Evolutionary conservation across 1,140 invertebrate genomes (phyloP).

Genomic region (Euglossa dilemma): DNA sequence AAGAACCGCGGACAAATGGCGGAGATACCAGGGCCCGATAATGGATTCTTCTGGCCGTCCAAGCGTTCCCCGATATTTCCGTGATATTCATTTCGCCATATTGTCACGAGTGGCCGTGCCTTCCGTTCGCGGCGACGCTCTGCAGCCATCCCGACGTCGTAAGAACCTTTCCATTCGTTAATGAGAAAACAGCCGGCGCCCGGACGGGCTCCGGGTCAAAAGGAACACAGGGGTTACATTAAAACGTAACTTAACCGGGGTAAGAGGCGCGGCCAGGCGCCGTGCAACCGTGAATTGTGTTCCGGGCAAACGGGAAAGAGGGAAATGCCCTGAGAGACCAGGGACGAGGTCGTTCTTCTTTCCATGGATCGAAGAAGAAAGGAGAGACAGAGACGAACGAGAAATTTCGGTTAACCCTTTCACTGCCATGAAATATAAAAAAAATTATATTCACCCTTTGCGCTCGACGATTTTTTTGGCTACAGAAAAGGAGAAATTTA

Average conservation of each 20-base stretch:
- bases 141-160: not conserved
- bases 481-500: too few relatives aligned
- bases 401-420: too few relatives aligned
- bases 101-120: constrained; percentile 13
- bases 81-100: constrained; percentile 42
- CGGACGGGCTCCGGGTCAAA: constrained; percentile 3
- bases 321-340: not conserved
- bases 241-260: constrained; percentile 33
- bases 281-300: constrained; percentile 6
- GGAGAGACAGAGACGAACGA: too few relatives aligned
- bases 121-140: not conserved
- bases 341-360: not conserved
- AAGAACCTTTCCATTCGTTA: constrained; percentile 40
- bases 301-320: not conserved
- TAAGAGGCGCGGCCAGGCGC: not conserved
- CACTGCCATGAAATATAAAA: too few relatives aligned
- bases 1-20: constrained; percentile 8
- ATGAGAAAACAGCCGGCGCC: constrained; percentile 42
- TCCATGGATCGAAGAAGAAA: not conserved
- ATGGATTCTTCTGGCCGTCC: constrained; percentile 34
- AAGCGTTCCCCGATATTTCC: constrained; percentile 31
- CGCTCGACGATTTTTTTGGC: too few relatives aligned
- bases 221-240: constrained; percentile 12
- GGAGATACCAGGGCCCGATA: constrained; percentile 35
- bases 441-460: too few relatives aligned